A percentile compares a stretch with the other conserved stretches of the same genome.
These are phyloP conservation scores for Torymus tubicola DNA, from an alignment of 2,888 invertebrate genomes.

Conservation along the genomic window DNA sequence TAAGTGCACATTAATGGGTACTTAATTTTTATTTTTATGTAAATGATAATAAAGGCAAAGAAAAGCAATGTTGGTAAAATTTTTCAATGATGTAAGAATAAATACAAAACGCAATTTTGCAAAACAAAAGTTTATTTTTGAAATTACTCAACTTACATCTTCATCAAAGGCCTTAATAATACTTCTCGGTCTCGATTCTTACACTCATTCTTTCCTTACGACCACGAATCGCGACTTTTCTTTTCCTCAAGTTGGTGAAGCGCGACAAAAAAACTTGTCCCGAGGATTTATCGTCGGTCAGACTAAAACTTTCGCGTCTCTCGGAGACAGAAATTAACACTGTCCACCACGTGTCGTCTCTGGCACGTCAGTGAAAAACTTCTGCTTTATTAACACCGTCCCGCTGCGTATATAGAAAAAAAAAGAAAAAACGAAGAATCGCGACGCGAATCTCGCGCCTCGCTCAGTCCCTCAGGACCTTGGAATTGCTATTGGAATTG, in stretches of 20 bases:
- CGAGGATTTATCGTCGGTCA: background rate
- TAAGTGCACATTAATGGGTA: too few species aligned
- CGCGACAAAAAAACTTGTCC: background rate
- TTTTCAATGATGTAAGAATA: too few species aligned
- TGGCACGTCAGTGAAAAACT: background rate
- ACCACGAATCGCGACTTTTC: background rate
- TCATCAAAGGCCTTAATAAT: too few species aligned
- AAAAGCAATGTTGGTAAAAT: too few species aligned
- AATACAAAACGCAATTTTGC: too few species aligned
- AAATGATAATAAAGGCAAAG: too few species aligned
- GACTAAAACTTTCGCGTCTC: background rate
- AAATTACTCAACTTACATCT: too few species aligned
- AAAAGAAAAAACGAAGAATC: conserved; percentile 1
- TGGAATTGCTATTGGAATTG: conserved; percentile 4
- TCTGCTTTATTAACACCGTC: conserved; percentile 25
- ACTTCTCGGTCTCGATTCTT: too few species aligned
- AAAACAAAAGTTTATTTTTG: too few species aligned
- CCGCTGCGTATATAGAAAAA: background rate
- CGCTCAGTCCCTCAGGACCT: background rate
- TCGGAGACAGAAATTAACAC: conserved; percentile 20
- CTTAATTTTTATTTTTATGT: too few species aligned
- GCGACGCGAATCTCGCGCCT: too few species aligned
- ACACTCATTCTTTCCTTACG: too few species aligned
- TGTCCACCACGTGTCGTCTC: background rate
- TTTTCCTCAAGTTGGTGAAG: conserved; percentile 20